phyloP scores from a whole-genome alignment of 2,797 vertebrate genomes.

The Cyprinella venusta region DNA sequence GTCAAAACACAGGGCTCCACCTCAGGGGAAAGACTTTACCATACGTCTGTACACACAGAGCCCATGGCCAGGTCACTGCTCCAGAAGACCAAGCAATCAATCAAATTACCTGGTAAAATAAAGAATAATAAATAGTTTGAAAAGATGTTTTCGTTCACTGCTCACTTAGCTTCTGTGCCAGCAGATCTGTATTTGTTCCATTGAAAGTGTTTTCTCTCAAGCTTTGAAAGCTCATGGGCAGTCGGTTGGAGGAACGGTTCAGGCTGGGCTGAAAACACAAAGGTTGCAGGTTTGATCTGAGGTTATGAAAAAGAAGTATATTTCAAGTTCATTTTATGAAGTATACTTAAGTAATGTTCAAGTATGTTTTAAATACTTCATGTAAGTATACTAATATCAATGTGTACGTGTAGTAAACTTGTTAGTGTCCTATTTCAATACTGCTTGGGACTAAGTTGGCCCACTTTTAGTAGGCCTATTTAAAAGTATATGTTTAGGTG shows the following conservation, averaged over 20 bases:
- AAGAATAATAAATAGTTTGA: conserved; percentile 54
- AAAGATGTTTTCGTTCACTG: conserved; percentile 38
- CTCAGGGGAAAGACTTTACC: conserved; percentile 45
- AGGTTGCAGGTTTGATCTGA: conserved; percentile 22
- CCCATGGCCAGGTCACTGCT: conserved; percentile 35
- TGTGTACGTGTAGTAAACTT: no score
- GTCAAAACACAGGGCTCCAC: conserved; percentile 55
- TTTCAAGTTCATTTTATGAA: no score
- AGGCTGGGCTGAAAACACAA: conserved; percentile 36
- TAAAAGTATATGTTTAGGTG: no score
- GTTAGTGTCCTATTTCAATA: no score
- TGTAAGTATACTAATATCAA: no score
- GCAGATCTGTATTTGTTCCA: conserved; percentile 33
- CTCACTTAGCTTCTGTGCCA: conserved; percentile 47
- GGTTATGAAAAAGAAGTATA: neutral
- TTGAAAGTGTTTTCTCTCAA: conserved; percentile 44
- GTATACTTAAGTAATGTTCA: no score
- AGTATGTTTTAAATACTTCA: no score
- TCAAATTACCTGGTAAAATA: conserved; percentile 52
- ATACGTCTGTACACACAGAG: conserved; percentile 38
- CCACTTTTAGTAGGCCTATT: no score
- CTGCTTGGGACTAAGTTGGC: no score
- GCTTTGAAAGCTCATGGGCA: conserved; percentile 21
- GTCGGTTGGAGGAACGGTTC: conserved; percentile 2
- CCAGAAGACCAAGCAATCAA: conserved; percentile 50